Evolutionary conservation across 2,888 invertebrate species (phyloP), one percentile per base, ranked within the genome.

Genomic region (Drosophila picticornis): DNA sequence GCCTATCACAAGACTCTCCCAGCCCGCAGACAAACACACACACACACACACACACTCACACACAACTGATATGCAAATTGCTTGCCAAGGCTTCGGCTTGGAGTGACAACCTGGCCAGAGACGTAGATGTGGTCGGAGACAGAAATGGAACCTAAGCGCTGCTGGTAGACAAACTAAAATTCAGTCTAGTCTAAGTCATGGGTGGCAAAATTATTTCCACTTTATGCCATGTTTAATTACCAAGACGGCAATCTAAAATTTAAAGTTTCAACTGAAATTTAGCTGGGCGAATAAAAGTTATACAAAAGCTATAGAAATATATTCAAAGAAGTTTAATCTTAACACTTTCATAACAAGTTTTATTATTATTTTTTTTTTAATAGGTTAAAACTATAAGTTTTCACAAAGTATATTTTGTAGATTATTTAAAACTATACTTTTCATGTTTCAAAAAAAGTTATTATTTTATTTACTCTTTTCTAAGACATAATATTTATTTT

Each of bases 31-130:
- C 57, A 29, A 55, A 27, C 27, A 27, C 38, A n/a, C 56, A 56
- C 60, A 56, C n/a, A 43, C 27, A 34, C 34, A 38, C 31, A 27
- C 48, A 70, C 40, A 34, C 55, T 29, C 48, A 36, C 43, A n/a
- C 61, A 64, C 63, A 67, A 74, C 77, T 86, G 85, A 86, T 90
- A 86, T 86, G 85, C 90, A 86, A 86, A 86, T 86, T 80, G 76
- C 90, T 84, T 75, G 78, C 52, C 70, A 58, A 70, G 72, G 66
- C 88, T 78, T 68, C 77, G 61, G 66, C 82, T 76, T 66, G 80
- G 60, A 85, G 72, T 90, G 85, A 82, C 85, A 88, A 83, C 61
- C 53, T 38, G 51, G 69, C 72, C 67, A 66, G 32, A 57, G 52
- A 34, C 71, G 46, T 11, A 56, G 56, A 36, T 40, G 43, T n/a